Evolutionary conservation across 2,113 vertebrate genomes (phyloP), one percentile per base, ranked within the genome.

Genomic region (Hippocampus barbouri): DNA sequence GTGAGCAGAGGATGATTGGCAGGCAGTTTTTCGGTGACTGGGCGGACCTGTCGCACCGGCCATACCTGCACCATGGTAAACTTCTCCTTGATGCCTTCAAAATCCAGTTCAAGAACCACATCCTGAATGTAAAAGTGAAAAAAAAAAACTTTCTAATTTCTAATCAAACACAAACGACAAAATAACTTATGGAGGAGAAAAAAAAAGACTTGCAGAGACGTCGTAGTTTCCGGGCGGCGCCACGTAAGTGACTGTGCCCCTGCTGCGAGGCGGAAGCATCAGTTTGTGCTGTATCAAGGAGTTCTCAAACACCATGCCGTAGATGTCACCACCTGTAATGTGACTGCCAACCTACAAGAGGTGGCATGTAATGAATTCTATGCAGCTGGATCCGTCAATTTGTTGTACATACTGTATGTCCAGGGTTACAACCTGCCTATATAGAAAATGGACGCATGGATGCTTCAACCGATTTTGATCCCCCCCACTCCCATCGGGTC

Each of bases 11-110:
- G 97, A 74, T 98, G 94, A 86, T 97, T 98, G 57, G 97, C 96
- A 0, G 96, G 96, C 21, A 99, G 88, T 82, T 98, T 99, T 89
- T 98, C 97, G 0, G 96, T 97, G 69, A 98, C 97, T 1, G 97
- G 97, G 15, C 96, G 94, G 9, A 99, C 75, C 69, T 98, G 95
- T 72, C 97, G 94, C 2, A 99, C 97, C 0, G 97, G 97, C 97
- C 97, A 99, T 7, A 98, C 90, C 81, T 99, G 97, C 78, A 98
- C 85, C 96, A 98, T 98, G 23, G 90, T 96, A 86, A 97, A 97
- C 88, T 97, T 98, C 78, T 99, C 97, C 82, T 97, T 98, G 65
- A 98, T 75, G 0, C 95, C 94, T 87, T 99, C 97, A 87, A 99
- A 99, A 75, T 99, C 96, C 65, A 98, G 93, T 85, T 98, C 97